These are phyloP conservation scores for Mellivora capensis DNA, from an alignment of 2,113 vertebrate genomes.

Conservation along the genomic window DNA sequence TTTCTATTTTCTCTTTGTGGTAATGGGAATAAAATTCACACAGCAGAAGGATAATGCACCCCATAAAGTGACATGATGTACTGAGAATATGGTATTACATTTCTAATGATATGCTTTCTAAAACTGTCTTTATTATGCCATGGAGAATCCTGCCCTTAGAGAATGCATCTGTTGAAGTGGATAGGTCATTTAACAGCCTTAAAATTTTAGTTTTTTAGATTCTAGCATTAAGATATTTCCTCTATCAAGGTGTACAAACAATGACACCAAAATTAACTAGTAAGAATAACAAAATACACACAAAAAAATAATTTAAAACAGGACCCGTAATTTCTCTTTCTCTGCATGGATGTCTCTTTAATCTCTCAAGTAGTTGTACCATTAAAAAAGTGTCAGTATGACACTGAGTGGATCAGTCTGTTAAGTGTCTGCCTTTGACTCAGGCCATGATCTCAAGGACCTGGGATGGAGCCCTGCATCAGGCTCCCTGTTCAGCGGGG, in stretches of 20 bases:
- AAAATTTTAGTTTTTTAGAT: neutral
- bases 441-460: neutral
- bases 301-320: neutral
- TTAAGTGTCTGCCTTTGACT: neutral
- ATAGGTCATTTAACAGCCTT: conserved; percentile 22
- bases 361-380: neutral
- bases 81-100: conserved; percentile 9
- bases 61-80: neutral
- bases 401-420: neutral
- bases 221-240: neutral
- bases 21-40: neutral
- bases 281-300: neutral
- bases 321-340: neutral
- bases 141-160: neutral
- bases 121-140: neutral
- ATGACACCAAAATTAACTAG: neutral
- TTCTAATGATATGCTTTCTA: conserved; percentile 36
- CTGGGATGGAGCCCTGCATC: neutral
- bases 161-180: conserved; percentile 26
- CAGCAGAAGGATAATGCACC: neutral
- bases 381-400: neutral
- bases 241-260: conserved; percentile 15
- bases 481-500: neutral
- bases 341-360: neutral
- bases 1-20: neutral